Evolutionary conservation across 2,888 invertebrate species (phyloP).

Genomic region (Ennomos quercinarius): DNA sequence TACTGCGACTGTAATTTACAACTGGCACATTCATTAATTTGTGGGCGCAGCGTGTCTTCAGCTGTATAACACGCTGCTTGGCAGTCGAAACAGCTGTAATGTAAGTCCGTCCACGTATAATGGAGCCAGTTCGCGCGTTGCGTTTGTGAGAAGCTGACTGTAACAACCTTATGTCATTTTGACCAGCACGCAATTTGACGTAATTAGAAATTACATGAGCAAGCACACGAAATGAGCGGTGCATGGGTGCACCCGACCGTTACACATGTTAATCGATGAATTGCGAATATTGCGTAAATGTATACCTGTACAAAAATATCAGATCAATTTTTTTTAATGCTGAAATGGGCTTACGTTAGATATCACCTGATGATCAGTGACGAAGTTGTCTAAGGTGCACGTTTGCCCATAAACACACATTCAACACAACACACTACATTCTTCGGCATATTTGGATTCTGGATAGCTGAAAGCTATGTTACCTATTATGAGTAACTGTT

Average conservation of each 20-base stretch:
- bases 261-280: slow-evolving; percentile 60
- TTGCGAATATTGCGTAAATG: slow-evolving; percentile 59
- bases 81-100: slow-evolving; percentile 27
- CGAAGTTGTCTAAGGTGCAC: too few relatives aligned
- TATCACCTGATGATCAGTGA: too few relatives aligned
- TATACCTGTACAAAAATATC: slow-evolving; percentile 24
- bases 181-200: slow-evolving; percentile 75
- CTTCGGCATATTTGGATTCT: background rate
- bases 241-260: slow-evolving; percentile 53
- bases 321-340: too few relatives aligned
- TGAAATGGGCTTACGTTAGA: too few relatives aligned
- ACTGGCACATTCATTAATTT: slow-evolving; percentile 33
- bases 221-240: slow-evolving; percentile 55
- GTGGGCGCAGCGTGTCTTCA: slow-evolving; percentile 18
- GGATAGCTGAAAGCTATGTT: too few relatives aligned
- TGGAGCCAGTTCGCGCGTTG: slow-evolving; percentile 46
- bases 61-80: slow-evolving; percentile 38
- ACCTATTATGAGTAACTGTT: too few relatives aligned
- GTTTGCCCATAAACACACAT: too few relatives aligned
- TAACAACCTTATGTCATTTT: slow-evolving; percentile 79
- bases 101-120: slow-evolving; percentile 36
- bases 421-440: too few relatives aligned
- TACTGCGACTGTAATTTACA: slow-evolving; percentile 31
- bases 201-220: slow-evolving; percentile 78
- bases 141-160: slow-evolving; percentile 62